Evolutionary conservation across 2,113 vertebrate genomes (phyloP), one percentile per base, ranked within the genome.

Genomic region (Apodemus speciosus): DNA sequence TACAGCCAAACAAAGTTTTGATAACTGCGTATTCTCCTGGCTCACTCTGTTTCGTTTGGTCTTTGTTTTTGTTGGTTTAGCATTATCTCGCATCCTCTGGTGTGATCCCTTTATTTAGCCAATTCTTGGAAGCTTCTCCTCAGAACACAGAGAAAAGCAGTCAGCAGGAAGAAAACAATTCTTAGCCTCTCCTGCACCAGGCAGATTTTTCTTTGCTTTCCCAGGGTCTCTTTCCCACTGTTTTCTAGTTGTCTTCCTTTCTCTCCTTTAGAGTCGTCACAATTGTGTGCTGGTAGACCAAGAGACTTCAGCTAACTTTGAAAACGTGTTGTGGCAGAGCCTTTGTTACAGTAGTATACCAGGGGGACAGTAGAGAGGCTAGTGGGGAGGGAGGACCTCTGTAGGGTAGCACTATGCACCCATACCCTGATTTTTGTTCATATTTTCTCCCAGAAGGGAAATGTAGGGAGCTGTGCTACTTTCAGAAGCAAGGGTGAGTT

Each of bases 1-100:
- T 95, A 92, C 11, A 89, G 86, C 94, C 96, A 83, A 96, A 89
- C 93, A 97, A 91, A 97, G 96, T 97, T 97, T 96, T 92, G 96
- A 95, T 97, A 96, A 94, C 85, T 80, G 89, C 80, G 35, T 93
- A 89, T 90, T 94, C 93, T 96, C 72, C 84, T 83, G 94, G 13
- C 85, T 95, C 9, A 14, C 86, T 92, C 88, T 94, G 90, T 92
- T 95, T 94, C 96, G 68, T 95, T 40, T 95, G 93, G 94, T 83
- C 71, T 97, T 95, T 95, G 95, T 93, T 96, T 95, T 43, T 77
- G 90, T 93, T 95, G 56, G 51, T 97, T 97, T 97, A 96, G 92
- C 92, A 94, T 96, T 96, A 96, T 96, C 96, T 95, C 79, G 66
- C 84, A 73, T 95, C 86, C 94, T 96, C 46, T 43, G 49, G 0